Evolutionary conservation across 2,113 vertebrate genomes (phyloP), one percentile per base, ranked within the genome.

Genomic region (Oreochromis spilurus): DNA sequence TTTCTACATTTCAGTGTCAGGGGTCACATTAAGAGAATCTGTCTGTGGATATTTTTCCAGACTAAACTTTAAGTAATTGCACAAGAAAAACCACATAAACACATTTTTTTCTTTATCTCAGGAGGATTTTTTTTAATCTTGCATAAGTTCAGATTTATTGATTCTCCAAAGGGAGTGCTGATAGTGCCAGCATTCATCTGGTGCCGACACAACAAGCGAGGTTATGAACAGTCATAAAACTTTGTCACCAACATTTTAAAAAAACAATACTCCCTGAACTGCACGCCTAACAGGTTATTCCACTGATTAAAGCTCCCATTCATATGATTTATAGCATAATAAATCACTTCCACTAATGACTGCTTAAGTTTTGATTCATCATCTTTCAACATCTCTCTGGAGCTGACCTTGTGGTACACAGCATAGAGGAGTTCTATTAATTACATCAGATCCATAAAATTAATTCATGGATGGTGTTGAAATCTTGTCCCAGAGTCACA

Each of bases 11-110:
- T 60, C 58, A 62, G 24, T 82, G 50, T 79, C 81, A 45, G 36
- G 16, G 54, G 9, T 45, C 55, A 78, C 79, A 85, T 60, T 48
- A 83, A 87, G 11, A 45, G 7, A 78, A 55, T 55, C 29, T 67
- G 77, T 67, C 10, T 75, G 29, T 21, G 48, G 52, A 89, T 81
- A 57, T 78, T 67, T 88, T 90, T 57, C 81, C 81, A 87, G 87
- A 70, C 55, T 79, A 26, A 53, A 65, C 4, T 38, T 26, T 14
- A 88, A 57, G 24, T 72, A 10, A 55, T 78, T 87, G 81, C 60
- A 78, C 81, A 87, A 88, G 79, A 67, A 12, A 60, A 79, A 90
- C 43, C 70, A 78, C 11, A 24, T 12, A 31, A 67, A 52, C 83
- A 83, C 58, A 24, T 84, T 83, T 88, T 88, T 67, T 79, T 45